phyloP scores from a whole-genome alignment of 2,797 vertebrate genomes.

The Coluber constrictor region DNA sequence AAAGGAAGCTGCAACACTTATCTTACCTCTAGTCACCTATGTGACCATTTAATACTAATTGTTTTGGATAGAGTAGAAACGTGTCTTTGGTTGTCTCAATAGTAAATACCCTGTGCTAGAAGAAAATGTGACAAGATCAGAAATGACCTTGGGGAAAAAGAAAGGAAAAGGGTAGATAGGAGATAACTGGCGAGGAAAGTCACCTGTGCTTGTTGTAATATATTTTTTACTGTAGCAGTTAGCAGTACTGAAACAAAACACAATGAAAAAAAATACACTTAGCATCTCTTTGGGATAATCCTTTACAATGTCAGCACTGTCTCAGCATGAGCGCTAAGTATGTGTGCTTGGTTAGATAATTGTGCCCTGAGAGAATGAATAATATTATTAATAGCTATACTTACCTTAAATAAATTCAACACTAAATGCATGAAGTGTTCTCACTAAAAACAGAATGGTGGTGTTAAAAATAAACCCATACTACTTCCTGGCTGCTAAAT shows the following conservation, averaged over 20 bases:
- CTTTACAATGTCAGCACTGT: background rate
- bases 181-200: background rate
- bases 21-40: background rate
- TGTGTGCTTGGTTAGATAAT: background rate
- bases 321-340: background rate
- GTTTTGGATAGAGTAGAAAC: background rate
- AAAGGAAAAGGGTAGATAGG: background rate
- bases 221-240: background rate
- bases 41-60: background rate
- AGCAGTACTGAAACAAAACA: background rate
- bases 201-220: background rate
- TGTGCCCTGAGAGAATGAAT: background rate
- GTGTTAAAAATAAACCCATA: background rate
- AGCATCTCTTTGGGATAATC: background rate
- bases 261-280: background rate
- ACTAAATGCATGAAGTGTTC: background rate
- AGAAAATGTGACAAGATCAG: background rate
- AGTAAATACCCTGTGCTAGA: background rate
- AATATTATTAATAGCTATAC: background rate
- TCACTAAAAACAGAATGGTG: background rate
- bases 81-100: background rate
- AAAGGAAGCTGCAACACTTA: background rate
- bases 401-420: background rate
- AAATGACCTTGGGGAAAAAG: background rate
- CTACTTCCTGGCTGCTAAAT: background rate